A percentile compares a stretch with the other conserved stretches of the same genome.
Evolutionary conservation across 2,113 vertebrate species (phyloP).

Genomic region (Heterotis niloticus): DNA sequence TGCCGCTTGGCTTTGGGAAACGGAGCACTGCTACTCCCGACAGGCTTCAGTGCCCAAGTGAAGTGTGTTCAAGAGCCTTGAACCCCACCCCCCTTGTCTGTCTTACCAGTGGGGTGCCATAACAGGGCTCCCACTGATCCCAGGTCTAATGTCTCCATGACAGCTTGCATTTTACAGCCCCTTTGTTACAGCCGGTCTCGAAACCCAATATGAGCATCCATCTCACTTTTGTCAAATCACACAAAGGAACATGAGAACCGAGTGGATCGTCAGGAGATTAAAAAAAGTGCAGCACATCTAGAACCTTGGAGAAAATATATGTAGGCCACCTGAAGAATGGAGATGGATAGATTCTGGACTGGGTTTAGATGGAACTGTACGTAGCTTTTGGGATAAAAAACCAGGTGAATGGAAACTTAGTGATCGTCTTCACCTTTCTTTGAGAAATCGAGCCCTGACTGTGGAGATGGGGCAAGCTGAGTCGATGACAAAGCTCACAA

Average conservation of each 20-base stretch:
- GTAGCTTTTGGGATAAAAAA: no score
- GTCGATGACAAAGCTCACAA: no score
- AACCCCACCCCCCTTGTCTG: constrained; percentile 56
- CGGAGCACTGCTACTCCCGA: constrained; percentile 58
- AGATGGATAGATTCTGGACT: no score
- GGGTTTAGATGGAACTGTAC: no score
- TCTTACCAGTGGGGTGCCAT: constrained; percentile 66
- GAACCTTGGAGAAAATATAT: no score
- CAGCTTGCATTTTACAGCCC: constrained; percentile 31
- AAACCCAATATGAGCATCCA: constrained; percentile 59
- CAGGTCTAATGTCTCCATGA: neutral
- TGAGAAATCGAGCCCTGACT: no score
- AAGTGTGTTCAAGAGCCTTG: constrained; percentile 69
- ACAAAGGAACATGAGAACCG: constrained; percentile 44
- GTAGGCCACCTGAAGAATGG: no score
- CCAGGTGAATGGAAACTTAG: no score
- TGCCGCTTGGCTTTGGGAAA: constrained; percentile 56
- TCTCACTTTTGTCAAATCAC: constrained; percentile 47
- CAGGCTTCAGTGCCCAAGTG: constrained; percentile 69
- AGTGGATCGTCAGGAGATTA: no score
- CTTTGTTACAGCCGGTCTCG: constrained; percentile 63
- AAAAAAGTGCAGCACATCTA: no score
- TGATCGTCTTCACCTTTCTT: no score
- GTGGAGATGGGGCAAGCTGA: no score
- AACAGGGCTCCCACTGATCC: constrained; percentile 65